Evolutionary conservation across 2,888 invertebrate species (phyloP), one percentile per base, ranked within the genome.

Genomic region (Apotomis capreana): DNA sequence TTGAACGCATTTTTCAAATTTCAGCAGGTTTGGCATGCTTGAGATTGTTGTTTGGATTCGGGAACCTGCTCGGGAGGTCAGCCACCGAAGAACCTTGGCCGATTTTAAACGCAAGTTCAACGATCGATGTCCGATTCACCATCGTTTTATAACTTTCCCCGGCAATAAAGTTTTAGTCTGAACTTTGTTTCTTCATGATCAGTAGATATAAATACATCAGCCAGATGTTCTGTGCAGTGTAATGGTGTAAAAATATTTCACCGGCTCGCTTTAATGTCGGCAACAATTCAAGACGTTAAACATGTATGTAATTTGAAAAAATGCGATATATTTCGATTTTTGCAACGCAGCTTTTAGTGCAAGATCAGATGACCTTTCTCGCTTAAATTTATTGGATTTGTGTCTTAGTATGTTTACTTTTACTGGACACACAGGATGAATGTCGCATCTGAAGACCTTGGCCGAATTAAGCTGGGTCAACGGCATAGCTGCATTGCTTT

Each of bases 11-110:
- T 59, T 68, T 67, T 63, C 40, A 51, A 37, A 63, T 37, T 46
- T 49, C 44, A 64, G 5, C 10, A 54, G 36, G 6, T 36, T 55
- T 57, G 13, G 37, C 52, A 68, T 58, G 44, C 46, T 49, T 49
- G 26, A 26, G 51, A 68, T 68, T 58, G 36, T 62, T 52, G 4
- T n/a, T 57, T 40, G 26, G 36, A 46, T 54, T 69, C 57, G 69
- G 74, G 69, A 74, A 67, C 63, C 75, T 57, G 69, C 70, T 74
- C 71, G 77, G 80, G 79, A 83, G 91, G 89, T 91, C 89, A 86
- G 77, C 84, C 87, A 84, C 88, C 92, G 82, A 61, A 80, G 83
- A 89, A 91, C 92, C 92, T 92, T 92, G 92, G 92, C 92, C 92
- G 92, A 92, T 88, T 92, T 92, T 86, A 86, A 88, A 87, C 85